Conservation (phyloP, 2,888 invertebrate species). For the Patella pellucida region DNA sequence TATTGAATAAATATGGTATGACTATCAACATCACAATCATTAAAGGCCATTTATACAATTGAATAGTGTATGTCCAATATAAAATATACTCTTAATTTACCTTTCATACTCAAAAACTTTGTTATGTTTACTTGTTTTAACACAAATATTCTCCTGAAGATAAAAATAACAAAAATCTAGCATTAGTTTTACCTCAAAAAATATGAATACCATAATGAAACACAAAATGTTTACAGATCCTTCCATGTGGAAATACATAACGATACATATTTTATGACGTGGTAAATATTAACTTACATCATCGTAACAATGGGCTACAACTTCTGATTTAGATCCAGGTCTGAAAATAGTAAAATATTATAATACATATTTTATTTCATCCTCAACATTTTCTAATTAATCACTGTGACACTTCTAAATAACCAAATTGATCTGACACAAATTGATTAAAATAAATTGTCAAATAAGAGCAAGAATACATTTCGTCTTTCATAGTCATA, state of each 20-base stretch:
- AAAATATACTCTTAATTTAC: constrained; percentile 34
- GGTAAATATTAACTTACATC: constrained; percentile 51
- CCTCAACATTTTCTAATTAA: too few relatives aligned
- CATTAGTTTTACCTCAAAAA: background rate
- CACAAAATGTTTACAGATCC: background rate
- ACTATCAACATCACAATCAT: too few relatives aligned
- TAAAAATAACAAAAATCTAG: constrained; percentile 10
- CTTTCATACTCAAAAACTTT: constrained; percentile 66
- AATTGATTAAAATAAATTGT: background rate
- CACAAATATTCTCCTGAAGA: constrained; percentile 61
- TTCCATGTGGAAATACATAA: background rate
- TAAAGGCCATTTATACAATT: too few relatives aligned
- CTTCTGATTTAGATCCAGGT: constrained; percentile 57
- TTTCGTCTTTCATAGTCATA: background rate
- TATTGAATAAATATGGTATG: too few relatives aligned
- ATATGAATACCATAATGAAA: background rate
- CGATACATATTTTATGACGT: background rate
- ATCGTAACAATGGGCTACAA: constrained; percentile 61
- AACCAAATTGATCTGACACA: background rate
- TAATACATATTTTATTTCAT: background rate
- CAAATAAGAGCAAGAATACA: background rate
- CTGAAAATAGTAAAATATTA: constrained; percentile 38
- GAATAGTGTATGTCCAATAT: background rate
- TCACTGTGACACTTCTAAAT: background rate
- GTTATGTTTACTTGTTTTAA: constrained; percentile 58